phyloP scores from a whole-genome alignment of 2,797 vertebrate genomes.

The Percopsis omiscomaycus region DNA sequence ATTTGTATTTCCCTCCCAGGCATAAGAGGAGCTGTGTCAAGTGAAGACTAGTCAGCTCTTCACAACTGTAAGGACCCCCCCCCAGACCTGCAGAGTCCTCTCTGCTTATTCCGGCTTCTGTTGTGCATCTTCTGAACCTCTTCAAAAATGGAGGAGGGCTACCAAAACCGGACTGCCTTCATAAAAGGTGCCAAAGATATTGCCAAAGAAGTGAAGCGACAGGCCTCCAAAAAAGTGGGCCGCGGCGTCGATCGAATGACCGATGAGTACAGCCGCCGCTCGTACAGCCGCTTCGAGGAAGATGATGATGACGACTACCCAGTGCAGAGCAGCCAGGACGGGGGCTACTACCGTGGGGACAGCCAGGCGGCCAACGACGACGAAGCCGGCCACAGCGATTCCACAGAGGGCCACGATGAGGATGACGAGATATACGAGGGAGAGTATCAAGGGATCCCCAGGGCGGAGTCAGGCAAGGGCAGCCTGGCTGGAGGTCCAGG shows the following conservation, averaged over 20 bases:
- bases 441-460: conserved; percentile 96
- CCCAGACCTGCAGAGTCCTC: conserved; percentile 12
- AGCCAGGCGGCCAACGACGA: conserved; percentile 83
- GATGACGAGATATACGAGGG: conserved; percentile 97
- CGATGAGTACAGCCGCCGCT: conserved; percentile 91
- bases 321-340: conserved; percentile 71
- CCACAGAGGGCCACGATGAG: conserved; percentile 94
- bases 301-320: conserved; percentile 89
- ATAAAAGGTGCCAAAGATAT: conserved; percentile 97
- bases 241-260: conserved; percentile 85
- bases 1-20: conserved; percentile 37
- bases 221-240: conserved; percentile 89
- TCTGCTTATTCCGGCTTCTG: conserved; percentile 17
- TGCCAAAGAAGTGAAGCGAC: conserved; percentile 93
- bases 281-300: conserved; percentile 92
- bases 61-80: conserved; percentile 19
- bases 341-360: conserved; percentile 80
- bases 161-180: conserved; percentile 92
- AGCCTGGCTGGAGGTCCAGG: conserved; percentile 69
- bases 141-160: conserved; percentile 88
- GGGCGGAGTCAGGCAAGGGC: conserved; percentile 84
- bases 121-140: conserved; percentile 24
- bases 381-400: conserved; percentile 91
- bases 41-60: conserved; percentile 13
- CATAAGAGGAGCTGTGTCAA: conserved; percentile 20